Evolutionary conservation across 2,113 vertebrate genomes (phyloP).

Genomic region (Mesembrinibis cayennensis): DNA sequence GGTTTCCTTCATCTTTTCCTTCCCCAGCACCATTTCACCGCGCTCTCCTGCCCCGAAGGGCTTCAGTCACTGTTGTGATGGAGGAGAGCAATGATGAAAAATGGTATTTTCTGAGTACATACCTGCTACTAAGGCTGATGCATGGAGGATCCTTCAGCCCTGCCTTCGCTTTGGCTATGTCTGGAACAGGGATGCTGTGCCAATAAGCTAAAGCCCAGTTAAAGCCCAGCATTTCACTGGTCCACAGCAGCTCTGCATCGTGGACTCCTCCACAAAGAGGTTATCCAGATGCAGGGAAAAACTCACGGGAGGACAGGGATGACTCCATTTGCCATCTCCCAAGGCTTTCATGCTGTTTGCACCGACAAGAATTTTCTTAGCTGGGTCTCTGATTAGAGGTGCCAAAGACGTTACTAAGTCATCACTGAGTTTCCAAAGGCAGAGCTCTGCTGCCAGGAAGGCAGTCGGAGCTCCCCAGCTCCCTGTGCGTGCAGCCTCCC

Average conservation of each 20-base stretch:
- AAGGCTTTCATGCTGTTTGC: not conserved
- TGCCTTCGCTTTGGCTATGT: not conserved
- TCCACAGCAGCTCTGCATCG: not conserved
- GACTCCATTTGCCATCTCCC: not conserved
- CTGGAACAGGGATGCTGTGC: not conserved
- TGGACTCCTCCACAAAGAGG: not conserved
- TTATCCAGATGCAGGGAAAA: not conserved
- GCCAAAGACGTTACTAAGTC: not conserved
- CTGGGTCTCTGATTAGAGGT: not conserved
- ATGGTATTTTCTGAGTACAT: not conserved
- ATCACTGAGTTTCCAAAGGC: not conserved
- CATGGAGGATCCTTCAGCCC: not conserved
- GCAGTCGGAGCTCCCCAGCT: not conserved
- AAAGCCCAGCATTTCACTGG: not conserved
- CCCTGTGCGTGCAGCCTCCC: not conserved
- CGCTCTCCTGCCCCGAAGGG: rapidly evolving
- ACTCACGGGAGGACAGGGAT: not conserved
- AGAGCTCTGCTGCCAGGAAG: not conserved
- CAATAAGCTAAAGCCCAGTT: not conserved
- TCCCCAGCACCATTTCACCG: not conserved
- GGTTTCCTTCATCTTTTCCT: not conserved
- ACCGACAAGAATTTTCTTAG: not conserved
- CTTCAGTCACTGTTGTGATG: not conserved
- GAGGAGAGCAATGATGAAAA: not conserved
- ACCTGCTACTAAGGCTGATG: not conserved